These are phyloP conservation scores for Cetoscarus ocellatus DNA, from an alignment of 2,797 vertebrate genomes.

Conservation along the genomic window DNA sequence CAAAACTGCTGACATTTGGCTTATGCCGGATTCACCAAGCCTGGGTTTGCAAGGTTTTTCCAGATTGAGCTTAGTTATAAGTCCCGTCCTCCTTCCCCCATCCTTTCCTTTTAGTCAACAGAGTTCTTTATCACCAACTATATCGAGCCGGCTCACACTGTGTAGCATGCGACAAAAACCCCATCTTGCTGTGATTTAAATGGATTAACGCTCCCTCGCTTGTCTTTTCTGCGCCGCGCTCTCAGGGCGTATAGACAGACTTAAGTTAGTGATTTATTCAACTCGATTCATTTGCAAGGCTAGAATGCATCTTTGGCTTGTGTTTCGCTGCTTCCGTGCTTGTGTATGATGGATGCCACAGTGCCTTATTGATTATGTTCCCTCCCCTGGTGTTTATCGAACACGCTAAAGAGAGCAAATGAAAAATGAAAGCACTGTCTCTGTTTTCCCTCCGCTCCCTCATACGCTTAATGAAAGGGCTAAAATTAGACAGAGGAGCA, in stretches of 20 bases:
- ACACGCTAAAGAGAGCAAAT: slow-evolving; percentile 80
- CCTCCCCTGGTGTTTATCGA: slow-evolving; percentile 77
- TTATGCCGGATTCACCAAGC: slow-evolving; percentile 59
- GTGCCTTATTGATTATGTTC: slow-evolving; percentile 81
- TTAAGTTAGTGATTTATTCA: slow-evolving; percentile 74
- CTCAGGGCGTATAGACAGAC: slow-evolving; percentile 54
- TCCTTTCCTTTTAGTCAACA: slow-evolving; percentile 56
- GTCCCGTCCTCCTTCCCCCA: slow-evolving; percentile 4
- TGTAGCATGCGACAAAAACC: slow-evolving; percentile 60
- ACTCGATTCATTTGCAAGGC: slow-evolving; percentile 49
- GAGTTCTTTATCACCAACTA: slow-evolving; percentile 61
- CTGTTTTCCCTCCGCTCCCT: slow-evolving; percentile 51
- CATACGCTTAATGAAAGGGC: slow-evolving; percentile 74
- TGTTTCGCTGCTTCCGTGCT: slow-evolving; percentile 55
- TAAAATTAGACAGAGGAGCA: slow-evolving; percentile 77
- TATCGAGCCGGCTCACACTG: slow-evolving; percentile 58
- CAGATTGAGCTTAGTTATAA: slow-evolving; percentile 64
- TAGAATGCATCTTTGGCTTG: slow-evolving; percentile 53
- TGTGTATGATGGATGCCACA: slow-evolving; percentile 82
- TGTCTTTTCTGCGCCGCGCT: slow-evolving; percentile 52
- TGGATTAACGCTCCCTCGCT: slow-evolving; percentile 67
- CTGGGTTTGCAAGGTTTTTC: slow-evolving; percentile 58
- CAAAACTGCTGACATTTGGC: slow-evolving; percentile 77
- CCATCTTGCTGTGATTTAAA: slow-evolving; percentile 70
- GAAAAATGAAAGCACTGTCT: slow-evolving; percentile 81